These are phyloP conservation scores for Berghia stephanieae DNA, from an alignment of 1,140 invertebrate genomes.

Conservation along the genomic window DNA sequence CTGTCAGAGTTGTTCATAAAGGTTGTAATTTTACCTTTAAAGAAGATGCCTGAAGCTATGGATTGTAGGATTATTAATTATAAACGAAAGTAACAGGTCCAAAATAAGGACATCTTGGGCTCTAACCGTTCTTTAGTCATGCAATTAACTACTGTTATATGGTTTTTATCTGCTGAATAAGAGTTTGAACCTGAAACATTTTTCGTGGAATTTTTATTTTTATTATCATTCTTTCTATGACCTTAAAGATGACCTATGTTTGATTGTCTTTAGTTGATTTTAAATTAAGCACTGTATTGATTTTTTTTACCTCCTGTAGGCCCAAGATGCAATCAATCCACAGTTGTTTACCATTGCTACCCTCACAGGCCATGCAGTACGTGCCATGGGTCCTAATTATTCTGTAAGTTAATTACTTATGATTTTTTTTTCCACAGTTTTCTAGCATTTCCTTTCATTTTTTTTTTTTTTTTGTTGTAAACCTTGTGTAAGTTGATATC, in stretches of 20 bases:
- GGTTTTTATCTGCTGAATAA: background rate
- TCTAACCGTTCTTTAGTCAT: too few relatives aligned
- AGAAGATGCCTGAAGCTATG: too few relatives aligned
- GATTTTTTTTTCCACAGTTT: background rate
- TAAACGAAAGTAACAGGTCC: too few relatives aligned
- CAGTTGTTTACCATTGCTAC: constrained; percentile 95
- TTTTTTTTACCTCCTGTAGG: constrained; percentile 51
- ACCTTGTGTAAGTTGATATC: too few relatives aligned
- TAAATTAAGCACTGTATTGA: background rate
- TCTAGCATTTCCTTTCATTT: too few relatives aligned
- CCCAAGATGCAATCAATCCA: constrained; percentile 75
- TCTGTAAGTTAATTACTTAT: constrained; percentile 72
- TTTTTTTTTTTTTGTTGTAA: too few relatives aligned
- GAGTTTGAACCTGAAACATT: too few relatives aligned
- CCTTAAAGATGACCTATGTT: background rate
- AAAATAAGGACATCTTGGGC: too few relatives aligned
- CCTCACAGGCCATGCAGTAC: constrained; percentile 86
- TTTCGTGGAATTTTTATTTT: background rate
- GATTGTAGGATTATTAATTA: too few relatives aligned
- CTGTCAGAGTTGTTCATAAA: too few relatives aligned
- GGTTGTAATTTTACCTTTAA: too few relatives aligned
- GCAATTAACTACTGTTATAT: too few relatives aligned
- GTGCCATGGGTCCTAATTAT: constrained; percentile 81
- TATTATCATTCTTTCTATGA: background rate
- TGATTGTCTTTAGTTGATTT: background rate